Conservation (phyloP, 2,797 vertebrate species). For the Numenius phaeopus region DNA sequence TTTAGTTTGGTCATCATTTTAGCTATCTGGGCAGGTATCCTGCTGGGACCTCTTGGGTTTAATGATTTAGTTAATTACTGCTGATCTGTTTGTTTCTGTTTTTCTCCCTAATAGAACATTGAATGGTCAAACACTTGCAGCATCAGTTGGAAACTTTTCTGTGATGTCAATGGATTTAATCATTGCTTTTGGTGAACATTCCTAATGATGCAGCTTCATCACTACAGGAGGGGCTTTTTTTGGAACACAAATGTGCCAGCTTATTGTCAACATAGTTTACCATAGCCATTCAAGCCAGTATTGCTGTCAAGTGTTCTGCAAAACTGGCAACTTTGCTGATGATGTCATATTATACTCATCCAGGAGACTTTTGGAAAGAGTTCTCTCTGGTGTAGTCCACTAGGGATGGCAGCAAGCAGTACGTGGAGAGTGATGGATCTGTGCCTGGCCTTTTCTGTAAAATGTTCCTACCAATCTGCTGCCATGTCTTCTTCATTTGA, state of each 20-base stretch:
- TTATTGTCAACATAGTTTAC: background rate
- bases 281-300: background rate
- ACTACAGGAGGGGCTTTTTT: rapidly evolving
- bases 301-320: background rate
- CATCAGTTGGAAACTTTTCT: background rate
- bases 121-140: constrained; percentile 4
- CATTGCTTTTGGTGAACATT: background rate
- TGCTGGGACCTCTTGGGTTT: constrained; percentile 5
- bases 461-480: background rate
- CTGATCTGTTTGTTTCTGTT: constrained; percentile 32
- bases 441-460: background rate
- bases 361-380: background rate
- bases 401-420: rapidly evolving
- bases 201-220: background rate
- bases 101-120: constrained; percentile 1
- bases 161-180: background rate
- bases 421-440: rapidly evolving
- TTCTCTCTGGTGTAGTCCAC: background rate
- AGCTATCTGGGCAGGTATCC: background rate
- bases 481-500: background rate
- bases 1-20: background rate
- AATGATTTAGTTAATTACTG: background rate
- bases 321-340: background rate
- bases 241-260: background rate
- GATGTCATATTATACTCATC: background rate